Evolutionary conservation across 2,888 invertebrate species (phyloP), one percentile per base, ranked within the genome.

Genomic region (Synergus gifuensis): DNA sequence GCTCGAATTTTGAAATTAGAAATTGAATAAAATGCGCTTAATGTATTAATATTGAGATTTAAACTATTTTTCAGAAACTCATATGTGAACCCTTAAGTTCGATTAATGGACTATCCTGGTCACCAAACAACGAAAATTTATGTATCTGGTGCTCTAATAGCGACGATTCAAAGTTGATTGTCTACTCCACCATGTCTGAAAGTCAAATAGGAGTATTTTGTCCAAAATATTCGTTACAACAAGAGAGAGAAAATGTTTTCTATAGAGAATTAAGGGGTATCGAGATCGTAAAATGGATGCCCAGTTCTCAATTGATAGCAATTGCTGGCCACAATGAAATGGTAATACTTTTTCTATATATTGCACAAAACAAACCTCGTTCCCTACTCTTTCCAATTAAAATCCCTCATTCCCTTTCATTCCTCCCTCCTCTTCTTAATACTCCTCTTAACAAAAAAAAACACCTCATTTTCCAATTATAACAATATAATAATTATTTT

Each of bases 21-120:
- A 36, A 5, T 28, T 28, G 28, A 28, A 28, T 28, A 2, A 2
- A 28, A 28, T 28, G 28, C 28, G 28, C 3, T 28, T 2, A 28
- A 3, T 28, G 28, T 28, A 28, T 28, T 28, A 28, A 28, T 28
- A 2, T 3, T 28, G 28, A 28, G 0, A 36, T 36, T 36, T 36
- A 22, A 62, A 54, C n/a, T 76, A 78, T 73, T 76, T 89, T 86
- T 28, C 80, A 92, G 92, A 92, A 90, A 89, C 82, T 92, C 18
- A 85, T 92, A 78, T 92, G 92, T 22, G 89, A 90, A 62, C 87
- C 87, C 79, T 86, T 92, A 66, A 85, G 77, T 18, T 85, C 86
- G 49, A 89, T 92, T 36, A 89, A 91, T 77, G 91, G 91, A 36
- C 79, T 91, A 46, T 86, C 85, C 62, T 92, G 92, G 92, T 92